Evolutionary conservation across 2,113 vertebrate species (phyloP), one percentile per base, ranked within the genome.

Genomic region (Colaptes auratus): DNA sequence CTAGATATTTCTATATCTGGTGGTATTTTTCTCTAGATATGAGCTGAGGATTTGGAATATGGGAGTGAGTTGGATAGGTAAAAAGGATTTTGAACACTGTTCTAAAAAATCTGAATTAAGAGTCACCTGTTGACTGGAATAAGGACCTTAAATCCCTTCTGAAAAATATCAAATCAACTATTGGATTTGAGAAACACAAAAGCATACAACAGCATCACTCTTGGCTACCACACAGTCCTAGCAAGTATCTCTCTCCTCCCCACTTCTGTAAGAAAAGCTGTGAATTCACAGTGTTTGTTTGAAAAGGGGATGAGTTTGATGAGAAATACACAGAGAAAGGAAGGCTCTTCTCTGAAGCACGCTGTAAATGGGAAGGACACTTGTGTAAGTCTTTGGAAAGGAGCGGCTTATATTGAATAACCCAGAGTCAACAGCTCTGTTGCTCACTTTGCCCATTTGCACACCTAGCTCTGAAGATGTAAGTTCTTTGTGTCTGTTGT

Each of bases 401-500:
- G 56, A 79, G 82, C 12, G 81, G 59, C 76, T 89, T 82, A 58
- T 83, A 65, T 23, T 84, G 79, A 88, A 77, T 71, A 95, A 89
- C 44, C 55, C 67, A 39, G 67, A 89, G 64, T 85, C 89, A 95
- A 89, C 67, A 86, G 24, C 53, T 82, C 67, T 70, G 16, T 27
- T 85, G 42, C 89, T 91, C 1, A 0, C 39, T 82, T 75, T 67
- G 60, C 79, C 82, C 24, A 70, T 65, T 92, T 58, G 36, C 58
- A 56, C 56, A 85, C 33, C 31, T 60, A 67, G 31, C 59, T 93
- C 83, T 86, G 88, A 88, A 89, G 75, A 95, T 64, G 82, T 82
- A 91, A 86, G 91, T 93, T 93, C 79, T 79, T 86, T 74, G 55
- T 95, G 91, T 91, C 79, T 93, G 52, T 93, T 50, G 0, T 95